Percentiles rank a stretch among this genome's conserved stretches.
phyloP scores from a whole-genome alignment of 2,113 vertebrate genomes.

The Upupa epops region DNA sequence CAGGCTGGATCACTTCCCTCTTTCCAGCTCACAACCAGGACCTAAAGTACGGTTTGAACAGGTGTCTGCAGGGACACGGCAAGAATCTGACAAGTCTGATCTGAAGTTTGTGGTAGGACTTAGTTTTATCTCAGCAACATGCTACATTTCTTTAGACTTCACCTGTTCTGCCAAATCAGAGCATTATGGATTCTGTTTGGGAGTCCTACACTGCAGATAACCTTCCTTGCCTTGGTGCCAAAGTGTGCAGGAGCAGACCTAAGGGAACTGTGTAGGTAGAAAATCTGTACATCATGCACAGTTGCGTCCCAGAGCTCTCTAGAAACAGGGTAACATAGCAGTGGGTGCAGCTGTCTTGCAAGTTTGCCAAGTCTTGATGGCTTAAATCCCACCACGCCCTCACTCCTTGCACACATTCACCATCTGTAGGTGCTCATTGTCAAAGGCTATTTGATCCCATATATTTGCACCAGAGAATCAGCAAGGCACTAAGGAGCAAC shows the following conservation, averaged over 20 bases:
- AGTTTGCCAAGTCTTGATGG: background rate
- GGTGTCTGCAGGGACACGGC: background rate
- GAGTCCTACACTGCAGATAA: background rate
- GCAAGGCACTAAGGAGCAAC: background rate
- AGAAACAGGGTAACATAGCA: background rate
- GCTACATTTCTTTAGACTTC: background rate
- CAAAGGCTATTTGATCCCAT: background rate
- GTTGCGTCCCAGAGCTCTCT: background rate
- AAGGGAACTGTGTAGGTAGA: background rate
- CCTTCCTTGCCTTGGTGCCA: fast-evolving
- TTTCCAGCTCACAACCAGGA: background rate
- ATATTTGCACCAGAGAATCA: background rate
- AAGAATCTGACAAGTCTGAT: background rate
- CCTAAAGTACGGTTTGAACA: background rate
- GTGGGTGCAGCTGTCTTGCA: background rate
- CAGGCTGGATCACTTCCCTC: background rate
- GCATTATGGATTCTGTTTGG: background rate
- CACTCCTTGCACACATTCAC: background rate
- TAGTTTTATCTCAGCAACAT: background rate
- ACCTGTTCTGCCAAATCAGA: background rate
- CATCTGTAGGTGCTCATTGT: background rate
- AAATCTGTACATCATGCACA: background rate
- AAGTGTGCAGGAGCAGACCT: background rate
- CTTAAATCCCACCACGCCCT: background rate
- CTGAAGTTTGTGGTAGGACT: background rate